A percentile compares a stretch with the other conserved stretches of the same genome.
Conservation (phyloP, 2,797 vertebrate species). For the Diceros bicornis region DNA sequence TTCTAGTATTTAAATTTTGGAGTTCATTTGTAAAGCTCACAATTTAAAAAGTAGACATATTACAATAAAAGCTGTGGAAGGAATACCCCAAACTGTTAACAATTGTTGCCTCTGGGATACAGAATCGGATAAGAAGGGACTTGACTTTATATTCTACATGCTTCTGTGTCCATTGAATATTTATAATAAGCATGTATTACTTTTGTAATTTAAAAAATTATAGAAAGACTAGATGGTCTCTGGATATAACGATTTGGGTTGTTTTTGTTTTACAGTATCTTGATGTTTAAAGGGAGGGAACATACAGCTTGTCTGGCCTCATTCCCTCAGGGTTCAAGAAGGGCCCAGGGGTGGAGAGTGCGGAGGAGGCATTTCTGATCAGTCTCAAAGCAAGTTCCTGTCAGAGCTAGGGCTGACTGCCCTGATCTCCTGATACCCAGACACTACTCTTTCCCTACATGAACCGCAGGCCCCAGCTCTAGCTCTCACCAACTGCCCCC, state of each 20-base stretch:
- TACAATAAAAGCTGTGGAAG: background rate
- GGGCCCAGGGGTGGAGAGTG: background rate
- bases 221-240: background rate
- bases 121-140: background rate
- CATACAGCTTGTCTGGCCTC: background rate
- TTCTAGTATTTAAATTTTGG: background rate
- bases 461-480: background rate
- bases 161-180: background rate
- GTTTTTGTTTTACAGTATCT: background rate
- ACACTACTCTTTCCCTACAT: background rate
- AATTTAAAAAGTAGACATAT: background rate
- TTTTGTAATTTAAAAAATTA: background rate
- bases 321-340: background rate
- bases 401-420: background rate
- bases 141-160: background rate
- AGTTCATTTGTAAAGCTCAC: background rate
- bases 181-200: background rate
- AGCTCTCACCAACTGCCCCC: background rate
- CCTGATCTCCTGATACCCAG: background rate
- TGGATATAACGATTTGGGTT: background rate
- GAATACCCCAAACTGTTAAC: background rate
- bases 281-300: background rate
- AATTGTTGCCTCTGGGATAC: background rate
- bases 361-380: background rate
- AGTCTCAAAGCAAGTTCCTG: background rate